A percentile compares a stretch with the other conserved stretches of the same genome.
Conservation (phyloP, 2,113 vertebrate species). For the Tachysurus vachellii region DNA sequence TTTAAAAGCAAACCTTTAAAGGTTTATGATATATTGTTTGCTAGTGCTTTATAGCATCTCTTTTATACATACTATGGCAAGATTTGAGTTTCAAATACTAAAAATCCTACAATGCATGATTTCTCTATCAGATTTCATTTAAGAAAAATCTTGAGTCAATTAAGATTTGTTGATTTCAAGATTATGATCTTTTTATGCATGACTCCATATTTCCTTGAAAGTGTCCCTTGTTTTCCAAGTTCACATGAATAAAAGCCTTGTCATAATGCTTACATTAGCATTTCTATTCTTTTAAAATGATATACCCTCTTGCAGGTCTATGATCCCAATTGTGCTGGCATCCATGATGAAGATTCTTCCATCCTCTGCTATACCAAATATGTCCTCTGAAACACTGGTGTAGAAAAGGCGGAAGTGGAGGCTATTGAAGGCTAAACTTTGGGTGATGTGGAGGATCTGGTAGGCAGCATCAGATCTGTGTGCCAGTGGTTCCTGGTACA, state of each 20-base stretch:
- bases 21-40: no score
- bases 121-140: neutral
- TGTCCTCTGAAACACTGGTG: constrained; percentile 71
- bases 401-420: constrained; percentile 83
- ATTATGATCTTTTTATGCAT: neutral
- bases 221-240: neutral
- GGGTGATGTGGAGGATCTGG: constrained; percentile 77
- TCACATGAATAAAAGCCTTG: neutral
- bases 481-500: constrained; percentile 63
- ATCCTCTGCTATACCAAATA: constrained; percentile 80
- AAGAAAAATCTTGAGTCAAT: neutral
- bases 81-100: neutral
- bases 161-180: neutral
- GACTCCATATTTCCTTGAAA: neutral
- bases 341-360: constrained; percentile 81
- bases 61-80: neutral
- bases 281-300: constrained; percentile 9
- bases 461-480: constrained; percentile 73
- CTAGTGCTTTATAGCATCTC: neutral
- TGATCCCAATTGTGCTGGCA: constrained; percentile 80
- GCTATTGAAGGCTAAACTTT: constrained; percentile 77
- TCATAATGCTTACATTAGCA: neutral
- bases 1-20: no score
- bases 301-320: constrained; percentile 82
- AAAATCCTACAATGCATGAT: neutral